Base-by-base conservation (phyloP, 2,888 invertebrate genomes). In the Syritta pipiens region DNA sequence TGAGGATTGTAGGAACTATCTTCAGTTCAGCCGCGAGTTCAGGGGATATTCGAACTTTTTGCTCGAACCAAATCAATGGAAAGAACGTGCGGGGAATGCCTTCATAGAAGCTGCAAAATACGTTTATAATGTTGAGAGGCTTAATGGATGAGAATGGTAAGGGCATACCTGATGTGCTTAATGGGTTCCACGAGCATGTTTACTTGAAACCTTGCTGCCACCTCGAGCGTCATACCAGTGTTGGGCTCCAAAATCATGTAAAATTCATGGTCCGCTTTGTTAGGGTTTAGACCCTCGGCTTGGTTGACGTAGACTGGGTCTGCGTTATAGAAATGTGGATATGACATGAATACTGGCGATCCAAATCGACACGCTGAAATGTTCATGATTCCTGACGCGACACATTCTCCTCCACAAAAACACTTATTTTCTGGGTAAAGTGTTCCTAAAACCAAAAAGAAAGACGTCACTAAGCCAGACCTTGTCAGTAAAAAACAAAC, bases 261-360 rank as follows among this genome's bases (percentile, higher is more conserved):
- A 87, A 96, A 95, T 77, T 93, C 91, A 85, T 97, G 96, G 24
- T 91, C 90, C 0, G 92, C 90, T 60, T 85, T 60, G 1, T 91
- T 90, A 0, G 97, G 95, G 1, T 88, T 83, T 85, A 97, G 84
- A 0, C 97, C 97, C 0, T 90, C 90, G 0, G 96, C 91, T 44
- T 90, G 89, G 9, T 93, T 89, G 7, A 90, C 82, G 76, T 94
- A 93, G 75, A 88, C 90, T 0, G 92, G 92, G 89, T 96, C 96
- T 0, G 92, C 96, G 83, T 93, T 91, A 84, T 93, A 90, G 88
- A 95, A 97, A 89, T 97, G 96, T 0, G 97, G 97, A 82, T 95
- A 91, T 0, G 96, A 95, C 82, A 95, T 91, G 86, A 95, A 95
- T 0, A 94, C 93, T 0, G 97, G 97, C 0, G 96, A 94, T 4